Conservation (phyloP, 2,113 vertebrate genomes). For the Sturnus vulgaris region DNA sequence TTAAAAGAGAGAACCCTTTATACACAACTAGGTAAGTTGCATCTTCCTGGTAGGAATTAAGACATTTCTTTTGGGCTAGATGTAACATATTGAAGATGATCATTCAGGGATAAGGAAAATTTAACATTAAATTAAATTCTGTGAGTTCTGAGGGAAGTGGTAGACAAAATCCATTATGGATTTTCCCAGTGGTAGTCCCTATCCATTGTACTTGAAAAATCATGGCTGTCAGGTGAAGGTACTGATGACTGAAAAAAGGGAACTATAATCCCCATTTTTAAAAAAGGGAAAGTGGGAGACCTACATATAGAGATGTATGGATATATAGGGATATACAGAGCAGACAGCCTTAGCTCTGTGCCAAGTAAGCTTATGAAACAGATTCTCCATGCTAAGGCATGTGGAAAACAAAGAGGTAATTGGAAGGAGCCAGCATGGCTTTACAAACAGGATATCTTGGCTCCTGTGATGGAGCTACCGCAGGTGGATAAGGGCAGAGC, state of each 20-base stretch:
- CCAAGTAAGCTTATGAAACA: neutral
- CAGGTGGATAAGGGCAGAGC: neutral
- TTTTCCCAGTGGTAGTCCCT: neutral
- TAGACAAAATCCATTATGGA: neutral
- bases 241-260: neutral
- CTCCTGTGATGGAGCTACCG: neutral
- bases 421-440: neutral
- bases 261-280: neutral
- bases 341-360: neutral
- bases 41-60: neutral
- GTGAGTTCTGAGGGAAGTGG: neutral
- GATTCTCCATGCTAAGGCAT: neutral
- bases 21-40: neutral
- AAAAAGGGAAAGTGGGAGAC: neutral
- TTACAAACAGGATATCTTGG: too few species aligned
- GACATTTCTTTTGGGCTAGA: neutral
- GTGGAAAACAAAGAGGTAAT: neutral
- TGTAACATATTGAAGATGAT: neutral
- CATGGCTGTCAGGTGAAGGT: neutral
- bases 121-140: neutral
- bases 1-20: neutral
- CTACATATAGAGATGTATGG: too few species aligned
- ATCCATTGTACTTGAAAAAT: neutral
- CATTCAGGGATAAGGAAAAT: neutral
- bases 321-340: neutral